These are phyloP conservation scores for Tautogolabrus adspersus DNA, from an alignment of 2,113 vertebrate genomes.

Conservation along the genomic window DNA sequence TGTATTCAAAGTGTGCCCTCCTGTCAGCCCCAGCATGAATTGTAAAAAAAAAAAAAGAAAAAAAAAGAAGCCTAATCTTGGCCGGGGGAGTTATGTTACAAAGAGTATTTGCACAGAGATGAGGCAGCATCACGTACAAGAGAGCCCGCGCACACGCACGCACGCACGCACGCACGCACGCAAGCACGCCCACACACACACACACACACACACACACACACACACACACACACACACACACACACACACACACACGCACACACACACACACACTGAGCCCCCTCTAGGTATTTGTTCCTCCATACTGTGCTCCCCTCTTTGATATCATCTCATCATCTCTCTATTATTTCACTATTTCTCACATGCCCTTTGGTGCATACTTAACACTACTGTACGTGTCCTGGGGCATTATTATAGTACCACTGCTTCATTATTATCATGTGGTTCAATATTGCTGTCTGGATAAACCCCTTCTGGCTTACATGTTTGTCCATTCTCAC, in stretches of 20 bases:
- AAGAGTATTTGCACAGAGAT: conserved; percentile 22
- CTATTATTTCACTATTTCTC: background rate
- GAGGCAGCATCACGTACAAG: conserved; percentile 5
- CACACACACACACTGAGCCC: background rate
- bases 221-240: conserved; percentile 1
- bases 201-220: background rate
- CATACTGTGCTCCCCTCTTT: conserved; percentile 8
- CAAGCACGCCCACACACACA: background rate
- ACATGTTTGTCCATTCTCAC: background rate
- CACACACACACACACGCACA: conserved; percentile 1
- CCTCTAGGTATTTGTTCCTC: conserved; percentile 2
- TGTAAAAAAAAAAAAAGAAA: conserved; percentile 33
- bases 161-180: background rate
- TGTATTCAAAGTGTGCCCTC: conserved; percentile 33
- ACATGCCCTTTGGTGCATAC: background rate
- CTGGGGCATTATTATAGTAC: background rate
- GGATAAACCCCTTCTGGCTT: conserved; percentile 7
- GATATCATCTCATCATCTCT: conserved; percentile 8
- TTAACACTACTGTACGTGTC: background rate
- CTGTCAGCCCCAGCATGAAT: conserved; percentile 49
- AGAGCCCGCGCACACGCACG: background rate
- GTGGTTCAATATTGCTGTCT: conserved; percentile 6
- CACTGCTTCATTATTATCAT: conserved; percentile 23
- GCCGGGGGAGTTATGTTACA: conserved; percentile 23
- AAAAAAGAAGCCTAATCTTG: conserved; percentile 44